Percentiles rank a stretch among this genome's conserved stretches.
phyloP scores from a whole-genome alignment of 2,888 invertebrate species.

The Nebria brevicollis region DNA sequence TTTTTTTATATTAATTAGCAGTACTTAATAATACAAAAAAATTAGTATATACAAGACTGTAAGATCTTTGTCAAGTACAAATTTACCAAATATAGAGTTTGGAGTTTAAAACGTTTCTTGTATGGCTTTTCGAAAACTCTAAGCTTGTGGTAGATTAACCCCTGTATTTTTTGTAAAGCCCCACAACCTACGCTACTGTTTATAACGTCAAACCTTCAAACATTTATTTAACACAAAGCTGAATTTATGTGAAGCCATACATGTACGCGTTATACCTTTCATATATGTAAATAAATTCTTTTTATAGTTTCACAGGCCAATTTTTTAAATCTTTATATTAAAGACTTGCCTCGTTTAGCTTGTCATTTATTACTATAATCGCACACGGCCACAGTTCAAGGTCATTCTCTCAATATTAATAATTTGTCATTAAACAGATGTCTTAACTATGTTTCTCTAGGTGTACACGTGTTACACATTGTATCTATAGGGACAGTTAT shows the following conservation, averaged over 20 bases:
- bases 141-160: neutral
- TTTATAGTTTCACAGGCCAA: constrained; percentile 43
- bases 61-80: too few relatives aligned
- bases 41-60: too few relatives aligned
- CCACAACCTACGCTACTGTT: neutral
- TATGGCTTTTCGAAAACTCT: too few relatives aligned
- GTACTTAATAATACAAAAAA: too few relatives aligned
- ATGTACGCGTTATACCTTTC: constrained; percentile 20
- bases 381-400: constrained; percentile 28
- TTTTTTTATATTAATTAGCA: too few relatives aligned
- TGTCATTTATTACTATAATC: constrained; percentile 42
- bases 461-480: neutral
- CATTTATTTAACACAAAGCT: constrained; percentile 42
- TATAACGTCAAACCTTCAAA: neutral
- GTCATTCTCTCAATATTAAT: constrained; percentile 12
- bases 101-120: too few relatives aligned
- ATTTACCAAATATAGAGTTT: too few relatives aligned
- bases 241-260: constrained; percentile 31
- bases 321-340: constrained; percentile 43
- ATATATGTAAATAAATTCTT: constrained; percentile 43
- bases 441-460: neutral
- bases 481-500: neutral
- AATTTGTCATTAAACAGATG: neutral
- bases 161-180: neutral
- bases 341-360: constrained; percentile 31